A percentile compares a stretch with the other conserved stretches of the same genome.
Evolutionary conservation across 2,113 vertebrate species (phyloP).

Genomic region (Taxidea taxus): DNA sequence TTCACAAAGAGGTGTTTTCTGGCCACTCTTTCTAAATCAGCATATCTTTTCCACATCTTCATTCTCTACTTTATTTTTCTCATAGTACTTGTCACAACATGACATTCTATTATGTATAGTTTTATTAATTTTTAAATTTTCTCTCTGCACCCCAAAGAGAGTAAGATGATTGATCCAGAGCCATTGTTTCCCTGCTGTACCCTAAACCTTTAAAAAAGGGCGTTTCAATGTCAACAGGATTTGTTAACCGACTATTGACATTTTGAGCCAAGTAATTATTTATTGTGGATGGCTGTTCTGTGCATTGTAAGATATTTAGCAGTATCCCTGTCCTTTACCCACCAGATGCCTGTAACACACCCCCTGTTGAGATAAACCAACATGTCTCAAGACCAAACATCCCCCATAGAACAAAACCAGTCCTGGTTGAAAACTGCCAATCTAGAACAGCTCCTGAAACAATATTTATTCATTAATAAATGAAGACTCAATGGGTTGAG

Average conservation of each 20-base stretch:
- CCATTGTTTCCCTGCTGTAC: background rate
- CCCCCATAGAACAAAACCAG: background rate
- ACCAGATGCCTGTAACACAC: background rate
- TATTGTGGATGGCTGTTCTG: background rate
- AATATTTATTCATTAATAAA: background rate
- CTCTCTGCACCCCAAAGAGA: background rate
- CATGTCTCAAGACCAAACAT: background rate
- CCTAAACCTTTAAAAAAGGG: background rate
- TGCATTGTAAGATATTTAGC: background rate
- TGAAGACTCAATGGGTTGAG: background rate
- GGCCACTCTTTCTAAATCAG: background rate
- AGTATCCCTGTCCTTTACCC: background rate
- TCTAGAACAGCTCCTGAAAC: background rate
- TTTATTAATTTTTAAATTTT: background rate
- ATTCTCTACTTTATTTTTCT: background rate
- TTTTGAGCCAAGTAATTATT: background rate
- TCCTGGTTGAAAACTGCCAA: background rate
- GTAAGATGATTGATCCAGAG: background rate
- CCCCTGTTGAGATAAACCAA: background rate
- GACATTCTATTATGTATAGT: background rate
- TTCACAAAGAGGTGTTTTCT: background rate
- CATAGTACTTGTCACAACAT: background rate
- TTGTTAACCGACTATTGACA: background rate
- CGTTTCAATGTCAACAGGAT: background rate
- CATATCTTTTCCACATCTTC: background rate